Percentiles rank a stretch among this genome's conserved stretches.
phyloP scores from a whole-genome alignment of 1,140 invertebrate species.

The Orius insidiosus region DNA sequence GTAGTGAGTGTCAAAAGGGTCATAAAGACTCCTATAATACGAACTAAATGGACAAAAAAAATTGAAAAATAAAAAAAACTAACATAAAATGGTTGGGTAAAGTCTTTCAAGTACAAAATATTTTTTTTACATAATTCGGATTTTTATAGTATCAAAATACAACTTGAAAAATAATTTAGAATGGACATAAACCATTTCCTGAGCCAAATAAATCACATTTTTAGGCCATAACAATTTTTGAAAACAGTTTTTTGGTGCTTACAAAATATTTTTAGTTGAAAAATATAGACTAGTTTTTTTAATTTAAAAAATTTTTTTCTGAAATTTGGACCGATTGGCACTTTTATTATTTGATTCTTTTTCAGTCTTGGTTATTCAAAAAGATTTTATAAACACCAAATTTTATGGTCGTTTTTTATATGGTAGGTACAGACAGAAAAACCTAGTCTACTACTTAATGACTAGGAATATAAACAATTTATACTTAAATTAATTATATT shows the following conservation, averaged over 20 bases:
- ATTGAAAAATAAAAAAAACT: slow-evolving; percentile 4
- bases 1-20: slow-evolving; percentile 14
- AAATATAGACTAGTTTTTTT: slow-evolving; percentile 6
- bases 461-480: slow-evolving; percentile 12
- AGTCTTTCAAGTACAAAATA: slow-evolving; percentile 9
- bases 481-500: slow-evolving; percentile 2
- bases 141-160: too few relatives aligned
- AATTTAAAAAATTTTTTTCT: slow-evolving; percentile 4
- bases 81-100: slow-evolving; percentile 1
- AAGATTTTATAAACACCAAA: too few relatives aligned
- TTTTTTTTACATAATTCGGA: not conserved
- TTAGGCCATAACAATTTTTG: too few relatives aligned
- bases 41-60: slow-evolving; percentile 8
- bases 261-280: too few relatives aligned
- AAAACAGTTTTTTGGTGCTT: too few relatives aligned
- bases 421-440: slow-evolving; percentile 8
- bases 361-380: too few relatives aligned
- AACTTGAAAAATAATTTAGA: too few relatives aligned
- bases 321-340: slow-evolving; percentile 1
- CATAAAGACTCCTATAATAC: slow-evolving; percentile 14
- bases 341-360: slow-evolving; percentile 6
- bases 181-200: slow-evolving; percentile 8
- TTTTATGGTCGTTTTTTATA: not conserved
- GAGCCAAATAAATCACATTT: slow-evolving; percentile 13
- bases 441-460: slow-evolving; percentile 16